Evolutionary conservation across 2,113 vertebrate species (phyloP).

Genomic region (Trematomus loennbergii): DNA sequence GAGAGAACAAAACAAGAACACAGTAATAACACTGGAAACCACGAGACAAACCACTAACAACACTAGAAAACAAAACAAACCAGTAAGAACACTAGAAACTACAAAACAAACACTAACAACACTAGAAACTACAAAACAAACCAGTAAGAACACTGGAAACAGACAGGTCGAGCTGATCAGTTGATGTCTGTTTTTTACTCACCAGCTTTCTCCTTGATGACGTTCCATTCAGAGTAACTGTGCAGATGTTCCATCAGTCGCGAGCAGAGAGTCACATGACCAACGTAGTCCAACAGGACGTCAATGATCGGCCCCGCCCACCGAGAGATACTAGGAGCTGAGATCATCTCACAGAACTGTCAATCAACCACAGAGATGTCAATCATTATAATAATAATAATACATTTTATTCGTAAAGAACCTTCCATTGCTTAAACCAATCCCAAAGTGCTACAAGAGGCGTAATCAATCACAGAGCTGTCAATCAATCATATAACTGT

Average conservation of each 20-base stretch:
- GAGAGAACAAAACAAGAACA: slow-evolving; percentile 7
- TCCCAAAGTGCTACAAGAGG: too few relatives aligned
- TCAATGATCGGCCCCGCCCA: slow-evolving; percentile 95
- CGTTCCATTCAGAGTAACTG: slow-evolving; percentile 90
- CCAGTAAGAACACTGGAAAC: not conserved
- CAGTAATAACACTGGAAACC: not conserved
- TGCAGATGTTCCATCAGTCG: slow-evolving; percentile 92
- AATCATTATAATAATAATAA: not conserved
- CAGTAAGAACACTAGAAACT: too few relatives aligned
- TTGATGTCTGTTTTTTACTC: slow-evolving; percentile 2
- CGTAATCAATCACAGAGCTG: too few relatives aligned
- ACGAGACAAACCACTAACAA: not conserved
- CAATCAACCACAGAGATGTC: not conserved
- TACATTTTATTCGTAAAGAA: too few relatives aligned
- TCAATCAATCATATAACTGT: too few relatives aligned
- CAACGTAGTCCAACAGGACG: slow-evolving; percentile 93
- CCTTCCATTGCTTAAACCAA: too few relatives aligned
- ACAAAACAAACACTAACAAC: not conserved
- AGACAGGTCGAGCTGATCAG: not conserved
- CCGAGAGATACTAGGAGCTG: slow-evolving; percentile 84
- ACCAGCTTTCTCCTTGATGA: slow-evolving; percentile 94
- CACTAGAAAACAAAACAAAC: too few relatives aligned
- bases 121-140: not conserved
- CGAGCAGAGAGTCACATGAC: slow-evolving; percentile 93
- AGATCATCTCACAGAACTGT: slow-evolving; percentile 97